Base-by-base conservation (phyloP, 1,140 invertebrate species). In the Lordiphosa mommai region DNA sequence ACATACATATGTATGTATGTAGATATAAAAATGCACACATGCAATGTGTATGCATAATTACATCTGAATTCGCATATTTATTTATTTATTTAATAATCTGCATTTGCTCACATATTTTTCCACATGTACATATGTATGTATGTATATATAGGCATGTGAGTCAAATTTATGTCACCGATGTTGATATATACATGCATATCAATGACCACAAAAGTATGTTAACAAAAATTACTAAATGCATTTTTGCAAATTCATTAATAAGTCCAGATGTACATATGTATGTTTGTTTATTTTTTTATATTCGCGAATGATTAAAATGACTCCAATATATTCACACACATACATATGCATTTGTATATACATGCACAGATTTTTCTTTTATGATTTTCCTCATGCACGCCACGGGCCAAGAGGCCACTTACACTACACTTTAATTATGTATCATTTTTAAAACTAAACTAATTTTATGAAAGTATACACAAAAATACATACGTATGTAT, bases 401-500 rank as follows among this genome's bases (percentile, higher is more conserved):
- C n/a, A 43, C 1, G 7, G 3, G 9, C 17, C 5, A 43, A 43
- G n/a, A 12, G 27, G 14, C 8, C 14, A 32, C n/a, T 12, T 16
- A 30, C 20, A n/a, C n/a, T n/a, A n/a, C n/a, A n/a, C n/a, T n/a
- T n/a, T n/a, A n/a, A n/a, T n/a, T n/a, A n/a, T n/a, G n/a, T n/a
- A n/a, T n/a, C n/a, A n/a, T n/a, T n/a, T n/a, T n/a, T n/a, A n/a
- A n/a, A n/a, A n/a, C n/a, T n/a, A n/a, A n/a, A n/a, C 47, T 33
- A 9, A 36, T 32, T 27, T 7, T 23, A 23, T 23, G 20, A 27
- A 49, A n/a, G 33, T 9, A 34, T 34, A n/a, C 20, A 36, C 14
- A 14, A 36, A 20, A 13, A 29, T 46, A 16, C 43, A 46, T 17
- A 48, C 14, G 17, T 49, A 34, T 49, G 47, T 49, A 47, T 29